Base-by-base conservation (phyloP, 2,113 vertebrate genomes). In the Cebidichthys violaceus region DNA sequence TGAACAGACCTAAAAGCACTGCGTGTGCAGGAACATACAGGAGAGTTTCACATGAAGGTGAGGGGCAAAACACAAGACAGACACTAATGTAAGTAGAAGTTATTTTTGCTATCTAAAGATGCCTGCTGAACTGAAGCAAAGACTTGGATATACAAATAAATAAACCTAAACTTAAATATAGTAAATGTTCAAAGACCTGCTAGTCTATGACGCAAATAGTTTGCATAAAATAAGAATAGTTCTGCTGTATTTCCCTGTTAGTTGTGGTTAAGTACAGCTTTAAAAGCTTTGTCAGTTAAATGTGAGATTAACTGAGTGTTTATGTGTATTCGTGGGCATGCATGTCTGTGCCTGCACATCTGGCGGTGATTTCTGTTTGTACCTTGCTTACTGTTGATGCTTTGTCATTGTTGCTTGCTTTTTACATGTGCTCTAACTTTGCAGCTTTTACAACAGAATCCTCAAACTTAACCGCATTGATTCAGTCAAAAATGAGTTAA, bases 61-160 rank as follows among this genome's bases (percentile, higher is more conserved):
- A 75, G 69, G 47, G 35, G 78, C 74, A 69, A 83, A 84, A 85
- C 67, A 89, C 75, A 78, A 85, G 76, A 86, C 77, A 85, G 83
- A 87, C 74, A 79, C 84, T 18, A 64, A 80, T 60, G 71, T 85
- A 73, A 89, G 78, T 79, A 79, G 35, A 70, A 55, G 76, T 86
- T 90, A 81, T 70, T 78, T 9, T 62, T 47, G 50, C 61, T 78
- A 62, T 54, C 83, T 66, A 71, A 71, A 33, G 47, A 64, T 27
- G 35, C 50, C 2, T 33, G 6, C 50, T 69, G 74, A 82, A 70
- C 33, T 39, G 68, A 74, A 83, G 78, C 69, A 68, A 82, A 59
- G 62, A 75, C 72, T 69, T 43, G 14, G 83, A 86, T 86, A 71
- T 75, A 85, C 81, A 92, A 95, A 96, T 95, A 96, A 96, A 95